Base-by-base conservation (phyloP, 30 jellyfish, hydroid and myxozoan species). In the Pelagia noctiluca region DNA sequence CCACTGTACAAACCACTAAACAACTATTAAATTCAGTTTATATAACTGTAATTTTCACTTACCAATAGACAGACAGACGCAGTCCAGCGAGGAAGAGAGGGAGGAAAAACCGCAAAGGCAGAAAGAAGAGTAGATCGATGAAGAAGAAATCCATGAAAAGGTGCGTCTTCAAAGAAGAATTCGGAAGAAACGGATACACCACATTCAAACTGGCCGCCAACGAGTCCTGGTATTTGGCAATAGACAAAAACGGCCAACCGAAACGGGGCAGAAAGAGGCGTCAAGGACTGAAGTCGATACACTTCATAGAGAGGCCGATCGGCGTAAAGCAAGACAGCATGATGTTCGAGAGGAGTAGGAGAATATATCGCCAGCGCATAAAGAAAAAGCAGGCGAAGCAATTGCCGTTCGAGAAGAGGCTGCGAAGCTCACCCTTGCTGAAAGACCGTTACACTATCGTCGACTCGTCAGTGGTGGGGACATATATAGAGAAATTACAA, bases 151-250 rank as follows among this genome's bases (percentile, higher is more conserved):
- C 35, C 24, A 82, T 82, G 92, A 75, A 79, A 12, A 30, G 92
- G 31, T 82, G 92, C 47, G 86, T 82, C 0, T 82, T 82, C 74
- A 82, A 82, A 53, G 92, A 82, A 42, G 86, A 50, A 0, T 82
- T n/a, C 86, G 87, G 76, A 32, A 47, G 42, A 32, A 68, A 75
- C 19, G 92, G 86, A n/a, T 82, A 82, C 67, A 82, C 74, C 28
- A 52, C 92, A 0, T 82, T 33, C 74, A 64, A 37, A 24, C 61
- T 69, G 31, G 80, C 82, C n/a, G 69, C 92, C 1, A 69, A 82
- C 80, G 78, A 53, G 3, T 82, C 92, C 25, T 82, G 92, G 92
- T 82, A 32, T 46, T 71, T 82, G n/a, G 92, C 92, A n/a, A 63
- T 70, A 46, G 92, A 82, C 35, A 82, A 37, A 60, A 35, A 25